phyloP scores from a whole-genome alignment of 2,113 vertebrate species.

The Caranx ignobilis region DNA sequence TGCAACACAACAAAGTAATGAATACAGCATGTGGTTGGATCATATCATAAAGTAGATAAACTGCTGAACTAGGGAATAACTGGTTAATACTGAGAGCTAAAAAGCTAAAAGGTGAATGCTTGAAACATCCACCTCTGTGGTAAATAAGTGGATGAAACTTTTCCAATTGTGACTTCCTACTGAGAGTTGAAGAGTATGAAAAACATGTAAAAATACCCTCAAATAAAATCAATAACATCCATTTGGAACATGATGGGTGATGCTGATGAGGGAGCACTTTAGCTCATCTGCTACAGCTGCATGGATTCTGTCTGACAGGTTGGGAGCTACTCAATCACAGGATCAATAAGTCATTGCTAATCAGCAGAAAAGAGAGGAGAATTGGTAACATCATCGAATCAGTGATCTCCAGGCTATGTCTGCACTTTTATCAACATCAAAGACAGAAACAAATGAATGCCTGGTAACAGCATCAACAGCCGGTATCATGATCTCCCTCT shows the following conservation, averaged over 20 bases:
- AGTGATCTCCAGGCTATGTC: not conserved
- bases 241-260: not conserved
- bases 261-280: not conserved
- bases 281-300: not conserved
- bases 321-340: not conserved
- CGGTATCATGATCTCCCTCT: not conserved
- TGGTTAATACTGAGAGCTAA: too few species aligned
- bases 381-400: not conserved
- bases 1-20: not conserved
- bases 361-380: slow-evolving; percentile 17
- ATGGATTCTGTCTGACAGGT: not conserved
- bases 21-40: not conserved
- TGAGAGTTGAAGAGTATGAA: not conserved
- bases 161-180: not conserved
- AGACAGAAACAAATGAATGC: not conserved
- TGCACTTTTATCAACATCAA: not conserved
- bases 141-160: not conserved
- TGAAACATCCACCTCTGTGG: not conserved
- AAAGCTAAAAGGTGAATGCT: not conserved
- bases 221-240: not conserved
- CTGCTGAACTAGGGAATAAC: too few species aligned
- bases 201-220: not conserved
- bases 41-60: too few species aligned
- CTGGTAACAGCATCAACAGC: not conserved
- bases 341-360: slow-evolving; percentile 24